Base-by-base conservation (phyloP, 2,113 vertebrate genomes). In the Saccopteryx bilineata region DNA sequence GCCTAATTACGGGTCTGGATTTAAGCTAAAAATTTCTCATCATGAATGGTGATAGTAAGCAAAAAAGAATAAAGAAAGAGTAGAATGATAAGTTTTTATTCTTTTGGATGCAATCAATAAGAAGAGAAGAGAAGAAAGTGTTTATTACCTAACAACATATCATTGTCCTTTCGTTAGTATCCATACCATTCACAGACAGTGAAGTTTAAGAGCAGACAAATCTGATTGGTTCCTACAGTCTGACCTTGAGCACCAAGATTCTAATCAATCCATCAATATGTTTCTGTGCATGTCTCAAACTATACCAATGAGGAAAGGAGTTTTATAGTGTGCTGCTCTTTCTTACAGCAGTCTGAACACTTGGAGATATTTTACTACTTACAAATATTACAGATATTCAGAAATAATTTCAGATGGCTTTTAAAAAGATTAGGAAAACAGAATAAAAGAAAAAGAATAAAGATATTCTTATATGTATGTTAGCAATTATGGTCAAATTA, bases 181-280 rank as follows among this genome's bases (percentile, higher is more conserved):
- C 28, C 23, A 23, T 12, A 75, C 17, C 50, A 58, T 60, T 46
- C 58, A 78, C 52, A 95, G 21, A 63, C 4, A 46, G 23, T 56
- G 46, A 91, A 54, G 52, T 63, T 85, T 65, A 54, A 81, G 17
- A 81, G 26, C 9, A 76, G 74, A 23, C 24, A 48, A 12, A 26
- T 80, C 28, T 19, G 18, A 56, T 31, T 54, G 12, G 7, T 74
- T 71, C 15, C 52, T 71, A 13, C 6, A 12, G 28, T 86, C 56
- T 79, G 71, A 90, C 79, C 74, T 96, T 93, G 75, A 95, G 28
- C 13, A 58, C 48, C 56, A 89, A 68, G 61, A 61, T 79, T 82
- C 87, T 82, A 83, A 89, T 87, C 28, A 79, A 58, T 33, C 17
- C 8, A 3, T 82, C 84, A 48, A 1, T 92, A 8, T 61, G 7